Evolutionary conservation across 35 echinoderm and acorn worm species (phyloP), one percentile per base, ranked within the genome.

Genomic region (Amphiura filiformis): DNA sequence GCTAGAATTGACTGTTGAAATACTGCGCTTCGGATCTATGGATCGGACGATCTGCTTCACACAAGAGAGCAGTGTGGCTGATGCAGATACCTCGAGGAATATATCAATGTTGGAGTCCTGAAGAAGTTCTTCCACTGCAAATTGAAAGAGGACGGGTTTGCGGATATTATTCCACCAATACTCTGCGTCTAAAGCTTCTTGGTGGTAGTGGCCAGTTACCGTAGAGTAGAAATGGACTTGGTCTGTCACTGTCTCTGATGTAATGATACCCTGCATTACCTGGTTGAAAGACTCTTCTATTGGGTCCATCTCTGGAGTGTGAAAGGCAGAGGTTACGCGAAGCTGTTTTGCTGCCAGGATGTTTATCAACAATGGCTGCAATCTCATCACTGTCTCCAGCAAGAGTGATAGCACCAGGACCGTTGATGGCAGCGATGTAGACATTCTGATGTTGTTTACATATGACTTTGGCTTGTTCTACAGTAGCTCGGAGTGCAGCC

Each of bases 131-230:
- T 91, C 92, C 30, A 97, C 86, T 15, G 95, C 95, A 31, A 86
- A 86, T 77, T 90, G 81, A 56, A 97, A 97, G 39, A 82, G 86
- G 26, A 97, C 95, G 33, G 88, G 76, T 82, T 93, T 97, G 3
- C 95, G 88, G 38, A 97, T 97, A 64, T 97, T 97, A 9, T 83
- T 83, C 95, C 95, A 97, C 95, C 95, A 97, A 75, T 97, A 97
- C 0, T 90, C 89, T 17, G 89, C 91, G 36, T 86, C 89, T 82
- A 97, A 97, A 44, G 88, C 89, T 77, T 88, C 95, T 39, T 97
- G 85, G 44, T 97, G 86, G 36, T 64, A 79, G 44, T 91, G 89
- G 65, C 95, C 95, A 26, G 88, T 94, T 12, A 90, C 80, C 9
- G 95, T 97, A 34, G 95, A 97, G 79, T 94, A 97, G 42, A 94